Evolutionary conservation across 2,797 vertebrate genomes (phyloP).

Genomic region (Peromyscus melanophrys): DNA sequence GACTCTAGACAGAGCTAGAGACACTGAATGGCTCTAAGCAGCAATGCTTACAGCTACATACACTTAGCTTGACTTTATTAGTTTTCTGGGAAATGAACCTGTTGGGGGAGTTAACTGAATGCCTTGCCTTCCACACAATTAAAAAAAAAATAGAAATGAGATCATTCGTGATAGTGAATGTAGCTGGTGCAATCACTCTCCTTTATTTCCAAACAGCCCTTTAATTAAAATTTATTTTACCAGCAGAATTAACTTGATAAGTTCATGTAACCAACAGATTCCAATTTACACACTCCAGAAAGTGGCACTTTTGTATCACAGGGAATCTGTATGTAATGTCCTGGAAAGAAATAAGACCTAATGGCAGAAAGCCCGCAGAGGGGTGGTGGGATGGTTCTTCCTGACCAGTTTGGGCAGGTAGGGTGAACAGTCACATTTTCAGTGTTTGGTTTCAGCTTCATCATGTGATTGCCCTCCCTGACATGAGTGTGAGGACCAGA

Average conservation of each 20-base stretch:
- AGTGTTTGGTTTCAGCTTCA: not conserved
- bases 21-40: not conserved
- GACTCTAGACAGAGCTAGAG: not conserved
- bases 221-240: constrained; percentile 71
- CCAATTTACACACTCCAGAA: constrained; percentile 62
- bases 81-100: constrained; percentile 60
- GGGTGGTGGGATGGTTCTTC: accelerated
- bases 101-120: constrained; percentile 58
- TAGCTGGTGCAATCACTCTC: not conserved
- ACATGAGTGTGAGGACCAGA: not conserved
- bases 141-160: constrained; percentile 57
- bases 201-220: constrained; percentile 41
- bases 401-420: not conserved
- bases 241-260: constrained; percentile 57
- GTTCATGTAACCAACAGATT: constrained; percentile 19
- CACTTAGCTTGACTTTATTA: constrained; percentile 16
- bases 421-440: not conserved
- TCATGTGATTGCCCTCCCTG: not conserved
- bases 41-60: not conserved
- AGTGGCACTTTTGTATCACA: not conserved
- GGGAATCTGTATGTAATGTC: not conserved
- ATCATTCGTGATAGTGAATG: constrained; percentile 31
- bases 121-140: constrained; percentile 48
- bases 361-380: not conserved
- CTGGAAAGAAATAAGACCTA: not conserved